Conservation (phyloP, 30 jellyfish, hydroid and myxozoan species). For the Turritopsis rubra region DNA sequence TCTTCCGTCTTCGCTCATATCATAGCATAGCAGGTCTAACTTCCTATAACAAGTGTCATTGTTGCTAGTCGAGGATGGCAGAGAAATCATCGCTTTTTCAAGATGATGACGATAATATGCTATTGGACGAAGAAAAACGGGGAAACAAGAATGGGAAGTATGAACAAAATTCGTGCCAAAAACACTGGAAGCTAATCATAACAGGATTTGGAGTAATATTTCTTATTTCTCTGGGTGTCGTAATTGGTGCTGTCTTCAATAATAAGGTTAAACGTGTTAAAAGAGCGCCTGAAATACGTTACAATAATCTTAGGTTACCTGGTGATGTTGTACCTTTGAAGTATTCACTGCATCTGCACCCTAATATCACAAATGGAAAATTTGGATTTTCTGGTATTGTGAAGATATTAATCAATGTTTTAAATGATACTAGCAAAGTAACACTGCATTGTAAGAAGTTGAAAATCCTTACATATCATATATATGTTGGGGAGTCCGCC, state of each 20-base stretch:
- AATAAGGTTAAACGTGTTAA: conserved; percentile 32
- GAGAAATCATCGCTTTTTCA: neutral
- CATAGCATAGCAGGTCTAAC: neutral
- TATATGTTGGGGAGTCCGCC: conserved; percentile 24
- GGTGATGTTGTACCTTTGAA: conserved; percentile 53
- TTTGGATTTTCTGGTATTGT: conserved; percentile 60
- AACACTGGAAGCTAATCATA: conserved; percentile 53
- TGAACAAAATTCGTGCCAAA: conserved; percentile 20
- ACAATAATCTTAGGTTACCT: conserved; percentile 61
- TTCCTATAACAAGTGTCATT: neutral
- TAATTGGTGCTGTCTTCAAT: conserved; percentile 77
- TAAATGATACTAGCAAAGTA: conserved; percentile 49
- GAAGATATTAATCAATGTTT: conserved; percentile 45
- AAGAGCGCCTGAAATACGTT: conserved; percentile 37
- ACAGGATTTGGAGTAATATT: conserved; percentile 55
- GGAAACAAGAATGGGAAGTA: conserved; percentile 20
- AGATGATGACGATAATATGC: conserved; percentile 45
- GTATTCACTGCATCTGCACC: conserved; percentile 70
- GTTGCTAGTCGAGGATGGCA: neutral
- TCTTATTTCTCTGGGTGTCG: conserved; percentile 64
- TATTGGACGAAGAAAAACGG: conserved; percentile 45
- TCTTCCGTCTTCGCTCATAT: neutral
- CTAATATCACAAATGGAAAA: conserved; percentile 68
- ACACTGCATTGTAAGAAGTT: conserved; percentile 52
- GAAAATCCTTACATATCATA: conserved; percentile 22